phyloP scores from a whole-genome alignment of 2,888 invertebrate genomes.

The Hipparchia sbordonii region DNA sequence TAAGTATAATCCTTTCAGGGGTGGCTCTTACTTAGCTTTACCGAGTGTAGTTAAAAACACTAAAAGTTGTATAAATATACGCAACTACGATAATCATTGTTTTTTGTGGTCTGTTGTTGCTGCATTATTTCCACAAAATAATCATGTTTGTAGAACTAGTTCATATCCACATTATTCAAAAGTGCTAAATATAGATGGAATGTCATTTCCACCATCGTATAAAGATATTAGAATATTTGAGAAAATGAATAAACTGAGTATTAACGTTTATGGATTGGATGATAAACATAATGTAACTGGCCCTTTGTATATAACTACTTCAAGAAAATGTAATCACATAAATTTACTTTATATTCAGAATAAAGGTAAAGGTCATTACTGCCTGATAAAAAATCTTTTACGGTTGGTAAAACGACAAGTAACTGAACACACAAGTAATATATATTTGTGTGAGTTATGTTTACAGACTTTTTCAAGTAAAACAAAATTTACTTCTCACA shows the following conservation, averaged over 20 bases:
- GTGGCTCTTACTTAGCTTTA: slow-evolving; percentile 1
- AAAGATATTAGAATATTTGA: no score
- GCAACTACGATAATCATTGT: neutral
- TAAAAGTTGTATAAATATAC: neutral
- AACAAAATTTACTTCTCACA: slow-evolving; percentile 29
- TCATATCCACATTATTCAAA: slow-evolving; percentile 4
- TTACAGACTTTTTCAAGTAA: slow-evolving; percentile 35
- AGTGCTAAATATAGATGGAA: neutral
- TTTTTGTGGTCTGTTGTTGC: slow-evolving; percentile 4
- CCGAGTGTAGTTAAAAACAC: neutral
- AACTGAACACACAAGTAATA: no score
- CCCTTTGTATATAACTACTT: neutral
- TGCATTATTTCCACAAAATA: neutral
- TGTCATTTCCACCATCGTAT: no score
- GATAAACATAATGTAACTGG: neutral
- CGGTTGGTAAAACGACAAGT: no score
- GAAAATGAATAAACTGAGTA: no score
- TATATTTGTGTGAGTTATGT: slow-evolving; percentile 38
- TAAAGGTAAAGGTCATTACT: neutral
- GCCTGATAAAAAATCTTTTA: no score
- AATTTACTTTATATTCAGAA: slow-evolving; percentile 19
- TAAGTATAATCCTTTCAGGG: slow-evolving; percentile 23
- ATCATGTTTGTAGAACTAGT: neutral
- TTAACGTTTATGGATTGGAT: neutral
- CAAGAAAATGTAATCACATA: neutral